Percentiles rank a stretch among this genome's conserved stretches.
phyloP scores from a whole-genome alignment of 2,113 vertebrate genomes.

The Nesoenas mayeri region DNA sequence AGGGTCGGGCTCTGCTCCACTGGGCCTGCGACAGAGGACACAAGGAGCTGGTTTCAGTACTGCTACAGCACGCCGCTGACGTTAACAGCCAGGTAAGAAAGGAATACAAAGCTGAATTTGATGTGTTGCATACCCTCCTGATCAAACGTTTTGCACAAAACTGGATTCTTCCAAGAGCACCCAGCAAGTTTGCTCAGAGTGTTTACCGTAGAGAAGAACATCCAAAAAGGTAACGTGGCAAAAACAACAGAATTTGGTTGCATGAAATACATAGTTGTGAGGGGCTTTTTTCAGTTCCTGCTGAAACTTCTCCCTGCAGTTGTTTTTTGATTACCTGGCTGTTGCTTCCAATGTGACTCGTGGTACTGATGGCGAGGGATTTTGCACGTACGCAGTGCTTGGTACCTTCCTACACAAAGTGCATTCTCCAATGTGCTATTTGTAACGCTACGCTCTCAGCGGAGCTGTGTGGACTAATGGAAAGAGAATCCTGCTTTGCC shows the following conservation, averaged over 20 bases:
- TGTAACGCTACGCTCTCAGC: neutral
- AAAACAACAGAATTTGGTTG: neutral
- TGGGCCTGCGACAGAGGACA: conserved; percentile 97
- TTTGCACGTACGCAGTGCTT: accelerated
- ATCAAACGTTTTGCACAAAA: neutral
- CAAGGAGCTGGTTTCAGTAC: conserved; percentile 89
- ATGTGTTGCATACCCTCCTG: neutral
- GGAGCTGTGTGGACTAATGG: neutral
- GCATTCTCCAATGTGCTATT: neutral
- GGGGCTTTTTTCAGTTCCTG: neutral
- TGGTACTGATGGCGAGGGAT: neutral
- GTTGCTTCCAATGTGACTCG: neutral
- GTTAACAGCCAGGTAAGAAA: conserved; percentile 92
- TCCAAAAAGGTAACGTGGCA: neutral
- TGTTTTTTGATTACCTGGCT: neutral
- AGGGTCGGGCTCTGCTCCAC: conserved; percentile 92
- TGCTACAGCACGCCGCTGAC: conserved; percentile 86
- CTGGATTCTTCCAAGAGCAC: neutral
- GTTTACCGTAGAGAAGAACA: neutral
- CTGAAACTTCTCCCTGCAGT: neutral
- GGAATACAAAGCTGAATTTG: neutral
- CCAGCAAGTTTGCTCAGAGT: neutral
- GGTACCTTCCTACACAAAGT: neutral
- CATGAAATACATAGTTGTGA: neutral
- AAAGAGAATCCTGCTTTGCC: neutral